These are phyloP conservation scores for Chelidonichthys spinosus DNA, from an alignment of 2,797 vertebrate species.

Conservation along the genomic window DNA sequence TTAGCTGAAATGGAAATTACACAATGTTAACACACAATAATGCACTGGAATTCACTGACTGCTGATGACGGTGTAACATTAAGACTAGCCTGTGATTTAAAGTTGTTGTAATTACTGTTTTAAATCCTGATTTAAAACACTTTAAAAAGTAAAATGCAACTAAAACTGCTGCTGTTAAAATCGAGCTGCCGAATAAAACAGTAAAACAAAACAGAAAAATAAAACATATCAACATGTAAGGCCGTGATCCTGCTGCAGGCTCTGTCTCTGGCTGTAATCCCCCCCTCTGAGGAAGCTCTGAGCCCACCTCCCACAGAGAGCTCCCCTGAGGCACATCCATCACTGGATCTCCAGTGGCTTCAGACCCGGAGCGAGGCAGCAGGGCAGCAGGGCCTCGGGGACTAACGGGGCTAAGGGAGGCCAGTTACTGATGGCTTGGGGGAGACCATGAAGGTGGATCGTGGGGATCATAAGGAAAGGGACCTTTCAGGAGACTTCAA, in stretches of 20 bases:
- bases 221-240: constrained; percentile 5
- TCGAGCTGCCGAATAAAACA: constrained; percentile 16
- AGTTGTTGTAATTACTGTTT: not conserved
- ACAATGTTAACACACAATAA: constrained; percentile 20
- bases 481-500: constrained; percentile 14
- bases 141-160: not conserved
- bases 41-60: constrained; percentile 12
- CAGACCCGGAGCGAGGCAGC: constrained; percentile 47
- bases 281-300: constrained; percentile 24
- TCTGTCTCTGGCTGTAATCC: constrained; percentile 42
- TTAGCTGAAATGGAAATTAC: constrained; percentile 9
- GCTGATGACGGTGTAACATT: not conserved
- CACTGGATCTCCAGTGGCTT: constrained; percentile 65
- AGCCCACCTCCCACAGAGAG: constrained; percentile 66
- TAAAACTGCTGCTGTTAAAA: not conserved
- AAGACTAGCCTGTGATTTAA: not conserved
- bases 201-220: not conserved
- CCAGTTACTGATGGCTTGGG: constrained; percentile 26
- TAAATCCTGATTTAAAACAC: not conserved
- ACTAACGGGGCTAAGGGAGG: constrained; percentile 48
- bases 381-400: constrained; percentile 52
- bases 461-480: constrained; percentile 15
- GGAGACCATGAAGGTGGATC: constrained; percentile 18
- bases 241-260: constrained; percentile 12
- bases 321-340: constrained; percentile 70